phyloP scores from a whole-genome alignment of 2,113 vertebrate genomes.

The Anguilla japonica region DNA sequence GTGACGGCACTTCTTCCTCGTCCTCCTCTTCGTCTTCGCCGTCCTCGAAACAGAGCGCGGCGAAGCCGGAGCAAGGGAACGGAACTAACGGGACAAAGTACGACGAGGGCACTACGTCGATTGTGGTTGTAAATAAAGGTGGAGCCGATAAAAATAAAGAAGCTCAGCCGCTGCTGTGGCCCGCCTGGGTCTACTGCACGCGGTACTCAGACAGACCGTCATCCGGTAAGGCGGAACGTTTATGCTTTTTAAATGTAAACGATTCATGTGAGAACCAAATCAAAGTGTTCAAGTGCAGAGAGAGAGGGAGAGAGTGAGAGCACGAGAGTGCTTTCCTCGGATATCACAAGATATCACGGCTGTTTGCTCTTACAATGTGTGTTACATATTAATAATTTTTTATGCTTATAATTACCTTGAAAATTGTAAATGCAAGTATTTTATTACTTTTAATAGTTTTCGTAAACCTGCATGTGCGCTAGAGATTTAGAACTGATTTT shows the following conservation, averaged over 20 bases:
- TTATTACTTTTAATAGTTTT: too few species aligned
- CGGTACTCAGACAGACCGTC: constrained; percentile 95
- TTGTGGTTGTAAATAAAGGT: constrained; percentile 77
- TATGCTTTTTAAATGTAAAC: not conserved
- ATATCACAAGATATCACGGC: too few species aligned
- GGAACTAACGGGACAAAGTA: constrained; percentile 72
- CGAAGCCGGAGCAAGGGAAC: constrained; percentile 69
- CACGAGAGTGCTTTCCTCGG: too few species aligned
- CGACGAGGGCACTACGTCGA: constrained; percentile 78
- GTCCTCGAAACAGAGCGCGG: constrained; percentile 61
- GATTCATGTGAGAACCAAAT: not conserved
- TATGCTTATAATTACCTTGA: too few species aligned
- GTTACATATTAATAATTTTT: too few species aligned
- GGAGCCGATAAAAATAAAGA: constrained; percentile 74
- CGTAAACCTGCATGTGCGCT: too few species aligned
- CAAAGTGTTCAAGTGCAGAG: not conserved
- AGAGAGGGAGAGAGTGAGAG: too few species aligned
- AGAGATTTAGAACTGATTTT: too few species aligned
- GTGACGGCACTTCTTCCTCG: constrained; percentile 79
- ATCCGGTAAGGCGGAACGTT: constrained; percentile 78
- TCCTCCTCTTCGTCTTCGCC: constrained; percentile 64
- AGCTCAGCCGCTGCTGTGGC: constrained; percentile 87
- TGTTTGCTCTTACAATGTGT: too few species aligned
- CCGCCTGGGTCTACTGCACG: constrained; percentile 97
- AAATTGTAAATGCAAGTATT: too few species aligned